Evolutionary conservation across 2,888 invertebrate genomes (phyloP).

Genomic region (Athalia rosae): DNA sequence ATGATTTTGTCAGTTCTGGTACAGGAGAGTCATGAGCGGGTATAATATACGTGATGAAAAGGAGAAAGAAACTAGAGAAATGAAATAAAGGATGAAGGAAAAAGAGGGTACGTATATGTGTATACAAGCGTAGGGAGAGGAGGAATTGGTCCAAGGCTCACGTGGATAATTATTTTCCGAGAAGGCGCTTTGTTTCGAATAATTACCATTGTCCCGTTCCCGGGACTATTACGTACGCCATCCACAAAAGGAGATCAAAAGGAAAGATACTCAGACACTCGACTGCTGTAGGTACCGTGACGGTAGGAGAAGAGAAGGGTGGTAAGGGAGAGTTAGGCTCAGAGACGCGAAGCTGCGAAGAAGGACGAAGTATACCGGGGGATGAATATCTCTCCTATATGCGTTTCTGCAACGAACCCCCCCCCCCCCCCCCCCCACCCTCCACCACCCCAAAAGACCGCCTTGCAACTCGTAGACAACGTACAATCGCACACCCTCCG

Average conservation of each 20-base stretch:
- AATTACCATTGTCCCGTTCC: conserved; percentile 47
- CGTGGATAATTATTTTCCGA: conserved; percentile 47
- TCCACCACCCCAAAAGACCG: too few relatives aligned
- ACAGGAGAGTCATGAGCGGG: background rate
- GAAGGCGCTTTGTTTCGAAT: conserved; percentile 47
- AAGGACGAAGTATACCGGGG: conserved; percentile 1
- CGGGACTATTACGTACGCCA: conserved; percentile 46
- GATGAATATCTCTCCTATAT: conserved; percentile 37
- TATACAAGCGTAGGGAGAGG: background rate
- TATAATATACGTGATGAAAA: background rate
- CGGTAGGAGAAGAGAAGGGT: background rate
- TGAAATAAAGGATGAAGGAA: background rate
- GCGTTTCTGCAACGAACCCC: background rate
- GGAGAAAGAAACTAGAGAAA: background rate
- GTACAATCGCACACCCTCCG: conserved; percentile 14
- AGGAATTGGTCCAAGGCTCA: conserved; percentile 33
- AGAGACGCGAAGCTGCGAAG: background rate
- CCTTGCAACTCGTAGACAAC: background rate
- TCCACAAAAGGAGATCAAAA: conserved; percentile 49
- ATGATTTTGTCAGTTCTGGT: too few relatives aligned
- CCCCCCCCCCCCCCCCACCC: too few relatives aligned
- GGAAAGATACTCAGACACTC: conserved; percentile 43
- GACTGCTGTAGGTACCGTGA: background rate
- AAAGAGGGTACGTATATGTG: background rate
- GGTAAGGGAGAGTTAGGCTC: background rate